A percentile compares a stretch with the other conserved stretches of the same genome.
These are phyloP conservation scores for Passer domesticus DNA, from an alignment of 2,113 vertebrate species.

Conservation along the genomic window DNA sequence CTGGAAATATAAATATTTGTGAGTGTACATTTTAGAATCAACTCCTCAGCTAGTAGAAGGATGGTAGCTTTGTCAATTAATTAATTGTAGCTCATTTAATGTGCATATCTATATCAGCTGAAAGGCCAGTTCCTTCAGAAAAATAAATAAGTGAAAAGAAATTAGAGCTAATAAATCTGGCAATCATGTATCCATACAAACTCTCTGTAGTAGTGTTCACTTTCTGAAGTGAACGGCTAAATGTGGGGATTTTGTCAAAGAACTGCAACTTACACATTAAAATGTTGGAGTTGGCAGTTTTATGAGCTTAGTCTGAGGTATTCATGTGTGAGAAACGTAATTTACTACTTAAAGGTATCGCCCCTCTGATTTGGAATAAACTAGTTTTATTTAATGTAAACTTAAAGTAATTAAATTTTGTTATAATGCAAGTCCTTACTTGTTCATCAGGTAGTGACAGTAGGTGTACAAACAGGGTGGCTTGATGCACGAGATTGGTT, in stretches of 20 bases:
- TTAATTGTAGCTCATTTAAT: constrained; percentile 8
- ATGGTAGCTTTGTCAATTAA: neutral
- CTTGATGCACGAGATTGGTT: neutral
- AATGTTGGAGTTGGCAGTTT: neutral
- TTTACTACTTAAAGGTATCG: neutral
- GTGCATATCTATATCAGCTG: neutral
- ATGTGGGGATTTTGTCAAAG: neutral
- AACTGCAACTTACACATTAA: neutral
- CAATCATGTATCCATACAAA: neutral
- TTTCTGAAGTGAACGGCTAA: neutral
- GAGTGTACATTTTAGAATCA: neutral
- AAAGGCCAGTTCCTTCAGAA: neutral
- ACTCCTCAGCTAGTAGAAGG: neutral
- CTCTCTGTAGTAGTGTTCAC: neutral
- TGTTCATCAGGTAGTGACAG: neutral
- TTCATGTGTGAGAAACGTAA: neutral
- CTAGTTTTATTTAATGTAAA: neutral
- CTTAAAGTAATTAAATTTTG: neutral
- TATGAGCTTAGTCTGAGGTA: neutral
- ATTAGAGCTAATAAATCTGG: neutral
- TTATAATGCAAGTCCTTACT: neutral
- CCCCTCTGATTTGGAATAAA: neutral
- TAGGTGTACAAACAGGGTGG: neutral
- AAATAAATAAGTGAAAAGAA: neutral
- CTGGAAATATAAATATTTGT: constrained; percentile 10